phyloP scores from a whole-genome alignment of 1,140 invertebrate species.

The Musca domestica region DNA sequence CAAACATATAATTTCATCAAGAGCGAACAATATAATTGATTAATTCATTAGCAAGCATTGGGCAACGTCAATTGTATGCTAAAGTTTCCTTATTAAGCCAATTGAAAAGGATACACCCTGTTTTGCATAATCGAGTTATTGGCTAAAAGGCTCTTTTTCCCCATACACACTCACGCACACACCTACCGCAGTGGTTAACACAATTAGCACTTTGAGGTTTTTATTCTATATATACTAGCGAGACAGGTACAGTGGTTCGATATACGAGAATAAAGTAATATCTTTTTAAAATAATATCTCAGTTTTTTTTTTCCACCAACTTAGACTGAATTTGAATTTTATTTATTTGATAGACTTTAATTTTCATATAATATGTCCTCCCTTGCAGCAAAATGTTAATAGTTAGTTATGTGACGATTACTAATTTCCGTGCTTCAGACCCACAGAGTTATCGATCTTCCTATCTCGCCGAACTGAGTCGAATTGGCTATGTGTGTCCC shows the following conservation, averaged over 20 bases:
- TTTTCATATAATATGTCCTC: no score
- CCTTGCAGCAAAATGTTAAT: no score
- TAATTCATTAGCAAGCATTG: slow-evolving; percentile 1
- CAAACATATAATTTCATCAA: slow-evolving; percentile 16
- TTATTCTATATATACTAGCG: background rate
- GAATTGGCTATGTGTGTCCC: no score
- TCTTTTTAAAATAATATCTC: background rate
- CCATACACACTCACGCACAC: background rate
- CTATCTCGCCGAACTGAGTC: no score
- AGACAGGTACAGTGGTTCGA: background rate
- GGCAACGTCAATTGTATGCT: background rate
- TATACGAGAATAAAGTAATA: background rate
- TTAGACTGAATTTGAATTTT: background rate
- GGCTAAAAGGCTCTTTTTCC: background rate
- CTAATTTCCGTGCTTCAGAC: no score
- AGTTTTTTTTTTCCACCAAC: background rate
- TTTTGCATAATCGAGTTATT: background rate
- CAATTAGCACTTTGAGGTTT: slow-evolving; percentile 8
- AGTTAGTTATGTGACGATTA: no score
- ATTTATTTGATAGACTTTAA: background rate
- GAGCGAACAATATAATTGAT: slow-evolving; percentile 4
- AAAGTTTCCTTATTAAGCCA: background rate
- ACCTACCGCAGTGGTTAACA: background rate
- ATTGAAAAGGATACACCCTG: background rate
- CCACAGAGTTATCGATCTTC: no score